phyloP scores from a whole-genome alignment of 1,140 invertebrate species.

The Anoplophora glabripennis region DNA sequence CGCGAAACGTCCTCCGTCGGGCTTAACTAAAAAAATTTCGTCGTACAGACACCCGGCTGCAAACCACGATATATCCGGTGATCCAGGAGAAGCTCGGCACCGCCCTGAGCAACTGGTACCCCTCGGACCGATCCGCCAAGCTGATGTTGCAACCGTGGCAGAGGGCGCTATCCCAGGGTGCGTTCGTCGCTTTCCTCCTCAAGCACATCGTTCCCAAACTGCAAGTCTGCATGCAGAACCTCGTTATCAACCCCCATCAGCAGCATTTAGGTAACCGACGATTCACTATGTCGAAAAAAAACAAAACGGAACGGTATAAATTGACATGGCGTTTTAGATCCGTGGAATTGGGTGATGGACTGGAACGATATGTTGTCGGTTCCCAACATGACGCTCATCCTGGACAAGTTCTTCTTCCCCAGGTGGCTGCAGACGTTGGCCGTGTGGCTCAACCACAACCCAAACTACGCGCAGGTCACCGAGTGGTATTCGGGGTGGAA shows the following conservation, averaged over 20 bases:
- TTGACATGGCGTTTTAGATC: slow-evolving; percentile 29
- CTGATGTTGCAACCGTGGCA: slow-evolving; percentile 92
- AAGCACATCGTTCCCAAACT: slow-evolving; percentile 92
- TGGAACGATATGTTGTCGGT: slow-evolving; percentile 79
- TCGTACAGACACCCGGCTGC: slow-evolving; percentile 57
- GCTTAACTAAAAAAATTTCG: slow-evolving; percentile 9
- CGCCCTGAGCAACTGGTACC: slow-evolving; percentile 88
- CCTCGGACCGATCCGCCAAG: slow-evolving; percentile 86
- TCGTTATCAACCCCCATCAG: slow-evolving; percentile 83
- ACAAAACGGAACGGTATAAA: not conserved
- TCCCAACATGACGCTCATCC: slow-evolving; percentile 65
- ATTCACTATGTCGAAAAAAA: not conserved
- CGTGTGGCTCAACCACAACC: slow-evolving; percentile 77
- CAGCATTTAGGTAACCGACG: slow-evolving; percentile 65
- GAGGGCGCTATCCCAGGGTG: slow-evolving; percentile 75
- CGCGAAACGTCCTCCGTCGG: not conserved
- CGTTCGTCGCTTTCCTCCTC: slow-evolving; percentile 82
- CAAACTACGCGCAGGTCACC: slow-evolving; percentile 79
- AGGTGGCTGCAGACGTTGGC: slow-evolving; percentile 80
- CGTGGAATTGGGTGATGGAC: slow-evolving; percentile 77
- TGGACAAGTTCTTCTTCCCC: slow-evolving; percentile 85
- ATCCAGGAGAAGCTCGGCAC: slow-evolving; percentile 88
- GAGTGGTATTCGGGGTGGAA: slow-evolving; percentile 91
- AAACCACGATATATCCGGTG: slow-evolving; percentile 82
- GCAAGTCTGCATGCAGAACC: slow-evolving; percentile 64